These are phyloP conservation scores for Thunnus maccoyii DNA, from an alignment of 2,113 vertebrate species.

Conservation along the genomic window DNA sequence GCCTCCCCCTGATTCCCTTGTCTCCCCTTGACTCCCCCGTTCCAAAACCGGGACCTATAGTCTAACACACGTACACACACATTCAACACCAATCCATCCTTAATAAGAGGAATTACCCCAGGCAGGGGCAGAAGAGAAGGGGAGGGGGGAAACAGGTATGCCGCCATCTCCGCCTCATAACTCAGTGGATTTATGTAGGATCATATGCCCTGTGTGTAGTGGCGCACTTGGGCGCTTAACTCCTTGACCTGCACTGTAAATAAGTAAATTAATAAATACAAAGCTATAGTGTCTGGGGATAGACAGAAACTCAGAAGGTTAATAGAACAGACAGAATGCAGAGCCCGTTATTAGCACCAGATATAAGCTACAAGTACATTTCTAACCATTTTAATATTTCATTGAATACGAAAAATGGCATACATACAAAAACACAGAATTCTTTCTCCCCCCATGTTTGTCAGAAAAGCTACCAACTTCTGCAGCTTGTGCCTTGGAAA, in stretches of 20 bases:
- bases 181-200: constrained; percentile 83
- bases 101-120: constrained; percentile 82
- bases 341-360: not conserved
- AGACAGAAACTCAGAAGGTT: constrained; percentile 40
- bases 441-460: not conserved
- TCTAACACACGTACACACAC: constrained; percentile 55
- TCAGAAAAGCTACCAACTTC: constrained; percentile 10
- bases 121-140: constrained; percentile 60
- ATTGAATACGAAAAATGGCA: not conserved
- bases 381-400: constrained; percentile 7
- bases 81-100: constrained; percentile 70
- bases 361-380: constrained; percentile 1
- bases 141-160: constrained; percentile 69
- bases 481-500: constrained; percentile 32
- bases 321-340: not conserved
- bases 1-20: constrained; percentile 74
- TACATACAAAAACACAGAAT: not conserved
- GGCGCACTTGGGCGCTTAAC: constrained; percentile 79
- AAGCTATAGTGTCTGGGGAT: constrained; percentile 49
- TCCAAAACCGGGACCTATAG: constrained; percentile 63
- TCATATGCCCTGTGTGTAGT: constrained; percentile 72
- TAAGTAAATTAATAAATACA: constrained; percentile 82
- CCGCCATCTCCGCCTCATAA: constrained; percentile 80
- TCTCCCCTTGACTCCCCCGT: constrained; percentile 55
- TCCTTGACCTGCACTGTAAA: constrained; percentile 83